Evolutionary conservation across 2,888 invertebrate genomes (phyloP), one percentile per base, ranked within the genome.

Genomic region (Hirudinaria manillensis): DNA sequence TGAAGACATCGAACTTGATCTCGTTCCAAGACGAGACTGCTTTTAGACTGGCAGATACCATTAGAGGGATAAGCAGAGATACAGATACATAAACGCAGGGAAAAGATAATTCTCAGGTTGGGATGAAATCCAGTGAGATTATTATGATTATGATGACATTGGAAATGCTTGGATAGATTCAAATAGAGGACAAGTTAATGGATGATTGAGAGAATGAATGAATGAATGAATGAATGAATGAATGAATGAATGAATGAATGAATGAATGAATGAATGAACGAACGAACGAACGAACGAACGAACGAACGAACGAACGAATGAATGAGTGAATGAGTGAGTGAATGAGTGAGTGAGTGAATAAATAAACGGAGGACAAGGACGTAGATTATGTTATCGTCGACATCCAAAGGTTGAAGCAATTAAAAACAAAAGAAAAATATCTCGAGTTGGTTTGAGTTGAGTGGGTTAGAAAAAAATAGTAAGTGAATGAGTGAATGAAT

Each of bases 201-300:
- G 34, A 32, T 66, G 66, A 27, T 66, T 66, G 66, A 24, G 66
- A 24, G 29, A 34, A 29, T 66, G 66, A 10, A 3, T 66, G 38
- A 7, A 27, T 38, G 38, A 27, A 27, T 66, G 66, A 34, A 66
- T n/a, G 66, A 29, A 66, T 66, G 66, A 61, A 7, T 61, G 61
- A 61, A 61, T 61, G 61, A 61, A 13, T 61, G 61, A 61, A 61
- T 61, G 61, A 19, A 16, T 2, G 61, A 6, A 19, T 3, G 3
- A 61, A 61, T 61, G 61, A 6, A 68, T 68, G 68, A 68, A 68
- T 68, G 68, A 68, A 68, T 68, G 68, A 68, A 19, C 19, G 68
- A 68, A 68, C 19, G 68, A 19, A 10, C 19, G 68, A 6, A 10
- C 19, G 68, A 68, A 68, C 19, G 68, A 10, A 10, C 29, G 19